phyloP scores from a whole-genome alignment of 2,888 invertebrate genomes.

The Yponomeuta plumbellus region DNA sequence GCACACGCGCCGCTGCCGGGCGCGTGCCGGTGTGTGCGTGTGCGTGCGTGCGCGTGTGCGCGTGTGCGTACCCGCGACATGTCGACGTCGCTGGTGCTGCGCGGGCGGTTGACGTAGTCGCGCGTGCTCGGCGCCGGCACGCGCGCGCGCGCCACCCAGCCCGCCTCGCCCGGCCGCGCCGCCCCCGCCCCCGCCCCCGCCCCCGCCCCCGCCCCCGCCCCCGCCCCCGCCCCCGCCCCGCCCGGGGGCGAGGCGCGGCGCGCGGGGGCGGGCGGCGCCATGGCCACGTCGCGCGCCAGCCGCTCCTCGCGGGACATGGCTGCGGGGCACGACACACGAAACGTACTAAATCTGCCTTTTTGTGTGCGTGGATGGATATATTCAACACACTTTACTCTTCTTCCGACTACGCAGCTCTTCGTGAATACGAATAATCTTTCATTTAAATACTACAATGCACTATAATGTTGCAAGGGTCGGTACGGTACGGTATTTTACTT shows the following conservation, averaged over 20 bases:
- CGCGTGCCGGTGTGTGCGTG: too few relatives aligned
- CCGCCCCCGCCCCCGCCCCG: constrained; percentile 95
- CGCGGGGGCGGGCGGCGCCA: constrained; percentile 68
- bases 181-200: constrained; percentile 57
- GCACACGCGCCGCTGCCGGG: too few relatives aligned
- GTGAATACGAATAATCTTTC: too few relatives aligned
- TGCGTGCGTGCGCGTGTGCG: too few relatives aligned
- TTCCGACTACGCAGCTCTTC: too few relatives aligned
- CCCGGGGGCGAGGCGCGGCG: constrained; percentile 81
- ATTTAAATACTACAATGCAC: too few relatives aligned
- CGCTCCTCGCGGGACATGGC: constrained; percentile 95
- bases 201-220: constrained; percentile 91
- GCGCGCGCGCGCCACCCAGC: constrained; percentile 95
- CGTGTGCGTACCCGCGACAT: constrained; percentile 81
- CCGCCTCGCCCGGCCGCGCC: constrained; percentile 93
- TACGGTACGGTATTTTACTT: too few relatives aligned
- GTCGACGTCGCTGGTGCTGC: constrained; percentile 92
- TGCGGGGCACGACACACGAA: constrained; percentile 31
- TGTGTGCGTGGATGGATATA: too few relatives aligned
- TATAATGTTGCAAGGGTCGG: too few relatives aligned
- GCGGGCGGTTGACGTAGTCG: constrained; percentile 96
- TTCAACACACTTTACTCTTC: too few relatives aligned
- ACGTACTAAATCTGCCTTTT: too few relatives aligned
- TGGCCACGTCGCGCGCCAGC: constrained; percentile 92
- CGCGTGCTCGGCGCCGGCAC: constrained; percentile 97